Conservation (phyloP, 2,797 vertebrate species). For the Halcyon chelicuti region DNA sequence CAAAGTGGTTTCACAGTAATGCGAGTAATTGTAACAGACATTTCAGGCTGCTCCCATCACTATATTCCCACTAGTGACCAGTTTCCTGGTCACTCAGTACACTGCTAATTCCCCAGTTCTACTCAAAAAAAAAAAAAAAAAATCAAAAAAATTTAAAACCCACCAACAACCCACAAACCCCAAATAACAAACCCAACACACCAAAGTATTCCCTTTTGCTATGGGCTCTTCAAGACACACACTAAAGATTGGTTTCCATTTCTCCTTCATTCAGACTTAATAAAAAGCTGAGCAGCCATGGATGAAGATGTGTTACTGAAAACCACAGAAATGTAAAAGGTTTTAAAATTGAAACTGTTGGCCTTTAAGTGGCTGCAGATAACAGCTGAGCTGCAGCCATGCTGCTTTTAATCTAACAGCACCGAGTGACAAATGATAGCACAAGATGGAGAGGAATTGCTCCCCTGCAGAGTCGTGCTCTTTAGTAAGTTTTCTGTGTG, state of each 20-base stretch:
- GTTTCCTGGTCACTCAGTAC: not conserved
- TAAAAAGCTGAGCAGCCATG: not conserved
- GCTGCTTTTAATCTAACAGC: constrained; percentile 47
- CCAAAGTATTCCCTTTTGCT: not conserved
- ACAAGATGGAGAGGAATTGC: not conserved
- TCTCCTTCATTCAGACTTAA: not conserved
- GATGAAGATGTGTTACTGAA: not conserved
- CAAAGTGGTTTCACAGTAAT: not conserved
- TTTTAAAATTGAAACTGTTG: constrained; percentile 29
- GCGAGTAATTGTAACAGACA: not conserved
- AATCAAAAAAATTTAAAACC: accelerated
- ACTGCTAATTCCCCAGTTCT: not conserved
- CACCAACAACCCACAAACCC: not conserved
- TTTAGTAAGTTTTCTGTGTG: not conserved
- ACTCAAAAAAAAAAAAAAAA: not conserved
- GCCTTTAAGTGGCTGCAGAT: constrained; percentile 10
- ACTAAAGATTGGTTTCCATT: not conserved
- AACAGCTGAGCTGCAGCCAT: not conserved
- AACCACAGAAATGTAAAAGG: not conserved
- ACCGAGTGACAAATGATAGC: constrained; percentile 29
- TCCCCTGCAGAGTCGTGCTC: not conserved
- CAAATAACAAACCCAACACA: accelerated
- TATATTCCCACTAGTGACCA: not conserved
- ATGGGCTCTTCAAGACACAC: not conserved
- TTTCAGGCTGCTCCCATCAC: not conserved